A percentile compares a stretch with the other conserved stretches of the same genome.
phyloP scores from a whole-genome alignment of 30 jellyfish, hydroid and myxozoan species.

The Mastigias papua region DNA sequence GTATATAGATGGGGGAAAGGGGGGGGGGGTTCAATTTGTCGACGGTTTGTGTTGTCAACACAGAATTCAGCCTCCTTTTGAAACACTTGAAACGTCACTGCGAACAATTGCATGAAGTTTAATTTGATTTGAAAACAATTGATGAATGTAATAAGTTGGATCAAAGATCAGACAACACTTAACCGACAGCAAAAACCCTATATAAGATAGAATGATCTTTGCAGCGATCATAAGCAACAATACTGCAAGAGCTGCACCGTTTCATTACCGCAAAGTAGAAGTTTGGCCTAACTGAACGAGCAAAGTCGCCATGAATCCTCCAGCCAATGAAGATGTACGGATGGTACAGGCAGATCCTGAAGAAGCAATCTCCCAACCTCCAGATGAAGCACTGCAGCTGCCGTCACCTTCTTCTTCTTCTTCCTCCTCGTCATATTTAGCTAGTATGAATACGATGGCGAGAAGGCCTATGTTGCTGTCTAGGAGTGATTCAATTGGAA shows the following conservation, averaged over 20 bases:
- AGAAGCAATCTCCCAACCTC: background rate
- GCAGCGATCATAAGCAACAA: background rate
- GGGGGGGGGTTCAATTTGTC: no score
- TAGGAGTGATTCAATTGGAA: conserved; percentile 63
- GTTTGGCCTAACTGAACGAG: background rate
- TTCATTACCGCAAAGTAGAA: background rate
- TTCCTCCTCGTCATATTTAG: conserved; percentile 13
- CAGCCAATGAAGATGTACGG: background rate
- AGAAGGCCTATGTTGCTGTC: conserved; percentile 42
- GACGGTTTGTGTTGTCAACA: no score
- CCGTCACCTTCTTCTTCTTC: conserved; percentile 6
- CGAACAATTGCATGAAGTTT: background rate
- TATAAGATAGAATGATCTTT: background rate
- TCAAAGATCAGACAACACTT: background rate
- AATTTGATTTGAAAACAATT: background rate
- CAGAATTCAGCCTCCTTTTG: no score
- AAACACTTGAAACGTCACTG: no score
- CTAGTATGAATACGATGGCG: background rate
- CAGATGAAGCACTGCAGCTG: conserved; percentile 17
- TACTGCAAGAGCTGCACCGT: background rate
- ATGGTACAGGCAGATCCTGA: no score
- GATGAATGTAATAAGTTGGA: background rate
- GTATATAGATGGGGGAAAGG: no score
- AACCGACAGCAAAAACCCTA: background rate
- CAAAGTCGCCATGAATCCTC: conserved; percentile 8